These are phyloP conservation scores for Amia ocellicauda DNA, from an alignment of 2,113 vertebrate species.

Conservation along the genomic window DNA sequence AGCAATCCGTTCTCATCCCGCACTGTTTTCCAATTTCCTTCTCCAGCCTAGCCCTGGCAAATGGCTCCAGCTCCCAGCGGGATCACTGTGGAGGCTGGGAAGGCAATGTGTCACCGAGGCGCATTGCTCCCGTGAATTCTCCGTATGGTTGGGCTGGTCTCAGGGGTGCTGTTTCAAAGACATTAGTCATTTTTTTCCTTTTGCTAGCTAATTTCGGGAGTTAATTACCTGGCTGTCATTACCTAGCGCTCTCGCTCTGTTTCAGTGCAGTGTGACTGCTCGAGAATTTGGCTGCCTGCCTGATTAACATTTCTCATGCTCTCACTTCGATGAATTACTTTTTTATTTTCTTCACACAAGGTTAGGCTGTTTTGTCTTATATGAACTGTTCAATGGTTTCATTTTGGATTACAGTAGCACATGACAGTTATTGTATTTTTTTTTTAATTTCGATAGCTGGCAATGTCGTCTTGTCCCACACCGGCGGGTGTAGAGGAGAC, in stretches of 20 bases:
- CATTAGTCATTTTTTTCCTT: background rate
- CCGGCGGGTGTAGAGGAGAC: no score
- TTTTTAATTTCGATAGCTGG: conserved; percentile 5
- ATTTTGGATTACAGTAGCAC: background rate
- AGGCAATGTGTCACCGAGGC: background rate
- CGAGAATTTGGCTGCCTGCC: background rate
- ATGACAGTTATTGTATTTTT: background rate
- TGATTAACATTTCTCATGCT: background rate
- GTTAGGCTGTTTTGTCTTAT: no score
- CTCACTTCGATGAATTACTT: background rate
- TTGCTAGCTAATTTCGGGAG: background rate
- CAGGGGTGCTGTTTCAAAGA: background rate
- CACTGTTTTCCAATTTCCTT: no score
- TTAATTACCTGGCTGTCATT: background rate
- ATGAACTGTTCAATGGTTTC: background rate
- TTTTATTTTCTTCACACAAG: no score
- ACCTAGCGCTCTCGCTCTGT: conserved; percentile 1
- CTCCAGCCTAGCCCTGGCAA: no score
- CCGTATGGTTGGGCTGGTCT: no score
- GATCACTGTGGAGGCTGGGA: background rate
- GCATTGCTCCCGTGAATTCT: no score
- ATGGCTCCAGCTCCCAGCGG: background rate
- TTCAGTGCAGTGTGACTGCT: background rate
- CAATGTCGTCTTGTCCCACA: background rate
- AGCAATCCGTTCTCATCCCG: no score